Base-by-base conservation (phyloP, 1,140 invertebrate genomes). In the Limonius californicus region DNA sequence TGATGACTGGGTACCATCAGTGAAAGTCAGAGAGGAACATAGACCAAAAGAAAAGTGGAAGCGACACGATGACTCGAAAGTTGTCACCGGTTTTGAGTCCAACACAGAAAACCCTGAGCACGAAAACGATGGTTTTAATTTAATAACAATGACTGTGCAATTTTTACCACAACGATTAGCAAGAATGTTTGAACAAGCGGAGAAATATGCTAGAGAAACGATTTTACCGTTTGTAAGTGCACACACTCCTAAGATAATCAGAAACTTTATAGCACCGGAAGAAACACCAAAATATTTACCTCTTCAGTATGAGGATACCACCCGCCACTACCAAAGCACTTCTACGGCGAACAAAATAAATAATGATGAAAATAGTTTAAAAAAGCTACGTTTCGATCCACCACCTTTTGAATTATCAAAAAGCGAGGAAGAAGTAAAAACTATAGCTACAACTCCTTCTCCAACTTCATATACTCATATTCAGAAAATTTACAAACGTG, bases 181-280 rank as follows among this genome's bases (percentile, higher is more conserved):
- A 0, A 85, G 86, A 3, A 85, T 92, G 71, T 82, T 92, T 20
- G 88, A 90, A 15, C 86, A 90, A 68, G 90, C 89, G 0, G 90
- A 92, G 73, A 82, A 85, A 19, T 92, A 92, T 70, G 89, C 90
- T 0, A 80, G 87, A 50, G 85, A 89, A 69, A 90, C 88, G 0
- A 76, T 91, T 8, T 71, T 89, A 50, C 88, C 88, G 0, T 68
- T 90, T 4, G 88, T 90, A 2, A 90, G 87, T 1, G 87, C 87
- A 35, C 88, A 90, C 70, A 89, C 88, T 1, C 88, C 89, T 0
- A 85, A 82, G 27, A 80, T 87, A 61, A 70, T 77, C 4, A 65
- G 65, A 9, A 72, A 77, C 21, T 73, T 77, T 54, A 76, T 77
- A 9, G 66, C 64, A 1, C 72, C 72, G 3, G 53, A 23, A 11